Evolutionary conservation across 2,797 vertebrate species (phyloP).

Genomic region (Tenualosa ilisha): DNA sequence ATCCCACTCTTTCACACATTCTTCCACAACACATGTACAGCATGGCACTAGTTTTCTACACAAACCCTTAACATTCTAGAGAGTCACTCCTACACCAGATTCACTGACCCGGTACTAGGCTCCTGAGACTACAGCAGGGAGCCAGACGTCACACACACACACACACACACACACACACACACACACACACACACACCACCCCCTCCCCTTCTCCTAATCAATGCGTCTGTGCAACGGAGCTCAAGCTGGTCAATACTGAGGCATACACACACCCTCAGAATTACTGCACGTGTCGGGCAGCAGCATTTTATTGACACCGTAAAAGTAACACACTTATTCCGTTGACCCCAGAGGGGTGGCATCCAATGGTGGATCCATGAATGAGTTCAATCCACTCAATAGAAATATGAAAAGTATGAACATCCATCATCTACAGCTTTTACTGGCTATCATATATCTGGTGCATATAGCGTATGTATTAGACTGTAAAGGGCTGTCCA

Average conservation of each 20-base stretch:
- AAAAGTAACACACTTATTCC: neutral
- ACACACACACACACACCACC: neutral
- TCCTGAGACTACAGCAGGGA: no score
- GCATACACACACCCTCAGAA: neutral
- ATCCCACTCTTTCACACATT: no score
- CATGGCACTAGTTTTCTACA: no score
- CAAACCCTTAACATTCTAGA: no score
- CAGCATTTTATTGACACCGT: neutral
- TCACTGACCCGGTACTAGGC: no score
- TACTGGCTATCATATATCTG: neutral
- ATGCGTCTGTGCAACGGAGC: neutral
- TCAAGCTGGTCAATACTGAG: neutral
- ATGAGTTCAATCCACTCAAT: neutral
- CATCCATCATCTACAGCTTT: neutral
- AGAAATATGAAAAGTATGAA: neutral
- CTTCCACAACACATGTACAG: no score
- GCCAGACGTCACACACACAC: neutral
- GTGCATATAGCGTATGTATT: neutral
- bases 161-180: neutral
- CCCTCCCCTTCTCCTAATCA: neutral
- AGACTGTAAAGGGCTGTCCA: neutral
- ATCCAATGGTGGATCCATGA: neutral
- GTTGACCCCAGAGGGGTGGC: neutral
- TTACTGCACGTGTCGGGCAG: neutral
- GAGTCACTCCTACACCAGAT: no score